These are phyloP conservation scores for Poicephalus meyeri DNA, from an alignment of 2,113 vertebrate genomes.

Conservation along the genomic window DNA sequence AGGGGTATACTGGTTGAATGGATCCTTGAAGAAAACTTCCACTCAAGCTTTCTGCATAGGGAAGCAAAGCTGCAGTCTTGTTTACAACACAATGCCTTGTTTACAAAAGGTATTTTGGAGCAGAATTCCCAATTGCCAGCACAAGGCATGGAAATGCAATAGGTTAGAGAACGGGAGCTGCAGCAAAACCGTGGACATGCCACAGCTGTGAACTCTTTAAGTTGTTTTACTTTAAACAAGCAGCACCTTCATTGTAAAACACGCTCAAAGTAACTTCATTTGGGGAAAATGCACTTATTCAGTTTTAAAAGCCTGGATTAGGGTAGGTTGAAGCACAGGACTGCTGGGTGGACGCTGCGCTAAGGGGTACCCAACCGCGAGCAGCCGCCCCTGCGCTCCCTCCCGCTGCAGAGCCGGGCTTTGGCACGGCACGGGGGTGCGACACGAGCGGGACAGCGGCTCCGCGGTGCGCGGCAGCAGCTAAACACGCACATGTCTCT, in stretches of 20 bases:
- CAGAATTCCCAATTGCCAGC: neutral
- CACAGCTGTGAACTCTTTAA: fast-evolving
- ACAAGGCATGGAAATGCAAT: neutral
- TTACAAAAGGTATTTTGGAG: neutral
- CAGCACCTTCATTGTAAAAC: neutral
- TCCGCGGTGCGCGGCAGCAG: too few species aligned
- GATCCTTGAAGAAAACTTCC: neutral
- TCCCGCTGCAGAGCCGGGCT: neutral
- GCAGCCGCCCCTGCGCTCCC: too few species aligned
- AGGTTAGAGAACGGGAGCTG: neutral
- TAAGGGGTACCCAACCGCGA: neutral
- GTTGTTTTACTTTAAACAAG: neutral
- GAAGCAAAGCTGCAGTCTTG: neutral
- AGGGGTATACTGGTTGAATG: neutral
- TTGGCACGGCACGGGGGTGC: too few species aligned
- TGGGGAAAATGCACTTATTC: neutral
- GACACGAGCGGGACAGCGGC: too few species aligned
- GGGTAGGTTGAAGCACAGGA: fast-evolving
- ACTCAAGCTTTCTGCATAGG: neutral
- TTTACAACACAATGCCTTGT: neutral
- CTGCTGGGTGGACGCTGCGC: fast-evolving
- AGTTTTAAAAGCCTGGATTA: fast-evolving
- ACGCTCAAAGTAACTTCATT: neutral
- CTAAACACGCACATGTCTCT: too few species aligned
- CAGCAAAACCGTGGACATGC: neutral